Conservation (phyloP, 1,140 invertebrate species). For the Papilio helenus region DNA sequence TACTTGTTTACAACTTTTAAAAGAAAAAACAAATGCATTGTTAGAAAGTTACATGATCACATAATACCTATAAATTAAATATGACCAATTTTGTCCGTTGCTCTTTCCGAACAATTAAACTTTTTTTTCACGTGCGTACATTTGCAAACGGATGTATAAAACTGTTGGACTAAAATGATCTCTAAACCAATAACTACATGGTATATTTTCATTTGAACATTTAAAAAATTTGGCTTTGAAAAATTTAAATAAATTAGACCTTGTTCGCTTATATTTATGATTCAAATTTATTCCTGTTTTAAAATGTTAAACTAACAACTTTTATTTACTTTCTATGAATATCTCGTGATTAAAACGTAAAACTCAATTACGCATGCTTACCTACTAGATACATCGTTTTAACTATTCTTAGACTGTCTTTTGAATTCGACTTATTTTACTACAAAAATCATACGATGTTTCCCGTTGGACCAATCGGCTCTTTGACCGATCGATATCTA, state of each 20-base stretch:
- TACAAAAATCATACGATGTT: no score
- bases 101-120: constrained; percentile 37
- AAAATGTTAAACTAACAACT: not conserved
- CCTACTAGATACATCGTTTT: no score
- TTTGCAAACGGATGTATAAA: constrained; percentile 16
- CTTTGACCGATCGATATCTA: no score
- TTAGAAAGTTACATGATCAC: constrained; percentile 6
- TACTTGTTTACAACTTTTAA: not conserved
- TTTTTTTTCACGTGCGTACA: constrained; percentile 42
- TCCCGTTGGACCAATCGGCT: no score
- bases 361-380: constrained; percentile 3
- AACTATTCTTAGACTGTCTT: no score
- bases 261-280: not conserved
- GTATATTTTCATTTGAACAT: not conserved
- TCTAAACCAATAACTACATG: not conserved
- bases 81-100: constrained; percentile 37
- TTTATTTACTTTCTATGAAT: constrained; percentile 24
- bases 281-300: not conserved
- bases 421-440: no score
- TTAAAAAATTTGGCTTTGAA: not conserved
- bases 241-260: not conserved
- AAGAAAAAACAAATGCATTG: not conserved
- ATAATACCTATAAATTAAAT: constrained; percentile 24
- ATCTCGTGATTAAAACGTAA: not conserved
- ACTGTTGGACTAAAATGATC: not conserved